Evolutionary conservation across 1,140 invertebrate species (phyloP), one percentile per base, ranked within the genome.

Genomic region (Cherax destructor): DNA sequence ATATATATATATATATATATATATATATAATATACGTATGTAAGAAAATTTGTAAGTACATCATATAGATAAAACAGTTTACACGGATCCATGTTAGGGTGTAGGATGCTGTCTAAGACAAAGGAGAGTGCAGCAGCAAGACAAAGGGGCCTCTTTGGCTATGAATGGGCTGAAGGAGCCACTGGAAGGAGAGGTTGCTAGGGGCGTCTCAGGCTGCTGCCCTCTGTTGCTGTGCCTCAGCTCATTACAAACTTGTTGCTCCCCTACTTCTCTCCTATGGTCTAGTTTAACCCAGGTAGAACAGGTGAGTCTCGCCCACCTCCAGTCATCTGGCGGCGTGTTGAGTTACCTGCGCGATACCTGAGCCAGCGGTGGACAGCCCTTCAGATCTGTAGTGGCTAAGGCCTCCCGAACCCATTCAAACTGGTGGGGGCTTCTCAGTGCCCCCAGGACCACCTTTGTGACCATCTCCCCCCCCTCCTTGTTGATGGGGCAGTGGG

Each of bases 261-360:
- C 7, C 52, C 80, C 56, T 41, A 9, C 52, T n/a, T 61, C 7
- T 10, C n/a, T 30, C 52, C 80, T 16, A 18, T 18, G 49, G 50
- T 18, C 78, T 2, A 65, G 10, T 52, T 80, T 52, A 80, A 7
- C 78, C 21, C 80, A 61, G 52, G 52, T 30, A 30, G 16, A 61
- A 83, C 80, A 83, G 80, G n/a, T 83, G 80, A 83, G 52, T 80
- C 80, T 61, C 80, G 80, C 80, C 79, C 18, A 50, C 52, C 13
- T 13, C 52, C 56, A 21, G 80, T 61, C 80, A 83, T 30, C 80
- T 83, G 80, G 18, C 52, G 80, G 10, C 21, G 52, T 59, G 52
- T 83, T 83, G 80, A 41, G 80, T 83, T 59, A 83, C 80, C 52
- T 83, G 52, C 61, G 52, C 13, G 52, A 83, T 83, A 59, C 52